Evolutionary conservation across 2,797 vertebrate genomes (phyloP).

Genomic region (Ficedula albicollis): DNA sequence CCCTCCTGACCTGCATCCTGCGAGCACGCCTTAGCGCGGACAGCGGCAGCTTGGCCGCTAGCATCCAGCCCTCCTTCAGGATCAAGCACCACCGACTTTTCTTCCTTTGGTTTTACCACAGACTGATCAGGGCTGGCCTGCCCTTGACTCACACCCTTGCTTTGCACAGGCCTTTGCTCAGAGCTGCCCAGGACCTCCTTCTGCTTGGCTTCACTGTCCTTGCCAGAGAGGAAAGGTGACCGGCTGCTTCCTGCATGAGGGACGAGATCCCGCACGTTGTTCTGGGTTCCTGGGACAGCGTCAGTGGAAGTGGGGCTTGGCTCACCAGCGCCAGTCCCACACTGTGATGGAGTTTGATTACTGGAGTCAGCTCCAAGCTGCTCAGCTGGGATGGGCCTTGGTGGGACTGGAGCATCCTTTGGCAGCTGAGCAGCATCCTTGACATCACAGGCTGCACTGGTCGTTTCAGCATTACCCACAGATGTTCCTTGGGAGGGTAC

Average conservation of each 20-base stretch:
- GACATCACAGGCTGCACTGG: background rate
- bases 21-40: accelerated
- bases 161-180: constrained; percentile 7
- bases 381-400: constrained; percentile 71
- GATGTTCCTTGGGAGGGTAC: constrained; percentile 30
- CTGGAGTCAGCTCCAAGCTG: constrained; percentile 76
- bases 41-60: background rate
- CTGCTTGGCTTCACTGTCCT: background rate
- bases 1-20: constrained; percentile 22
- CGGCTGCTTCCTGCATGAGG: background rate
- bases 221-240: background rate
- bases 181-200: background rate
- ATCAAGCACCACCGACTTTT: constrained; percentile 7
- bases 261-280: background rate
- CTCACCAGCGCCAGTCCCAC: background rate
- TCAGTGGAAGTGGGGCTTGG: background rate
- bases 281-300: background rate
- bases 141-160: background rate
- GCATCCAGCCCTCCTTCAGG: constrained; percentile 7
- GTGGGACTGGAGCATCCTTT: background rate
- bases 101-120: constrained; percentile 41
- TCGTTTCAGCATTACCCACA: constrained; percentile 57
- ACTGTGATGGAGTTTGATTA: constrained; percentile 51
- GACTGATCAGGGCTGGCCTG: background rate
- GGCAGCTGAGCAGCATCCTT: constrained; percentile 27